Evolutionary conservation across 1,140 invertebrate genomes (phyloP), one percentile per base, ranked within the genome.

Genomic region (Metaphire vulgaris): DNA sequence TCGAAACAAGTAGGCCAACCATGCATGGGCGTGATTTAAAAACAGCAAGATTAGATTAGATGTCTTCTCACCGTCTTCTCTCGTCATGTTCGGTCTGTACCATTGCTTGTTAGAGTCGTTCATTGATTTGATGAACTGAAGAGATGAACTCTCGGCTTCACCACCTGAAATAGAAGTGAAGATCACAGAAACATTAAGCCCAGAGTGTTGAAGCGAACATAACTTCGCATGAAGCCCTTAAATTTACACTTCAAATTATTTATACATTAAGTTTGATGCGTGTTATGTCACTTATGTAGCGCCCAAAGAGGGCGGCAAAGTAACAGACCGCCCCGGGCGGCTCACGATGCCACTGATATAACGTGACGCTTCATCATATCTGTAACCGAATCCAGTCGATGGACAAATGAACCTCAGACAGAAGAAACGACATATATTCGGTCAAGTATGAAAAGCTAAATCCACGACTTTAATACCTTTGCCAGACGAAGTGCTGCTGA

Each of bases 11-110:
- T 2, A 69, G 12, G n/a, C 6, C 67, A 69, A 14, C 14, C 67
- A 69, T 31, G 2, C 2, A 69, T 69, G 28, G 67, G 6, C 6
- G 28, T 26, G 28, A 26, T 28, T 28, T 69, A 31, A 69, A 12
- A 26, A 14, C 6, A 28, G 14, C 2, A 26, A 69, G 2, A 6
- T 2, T 14, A 26, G n/a, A 69, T 6, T 28, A 26, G 6, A 69
- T 69, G 67, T 26, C n/a, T 28, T 69, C 1, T 33, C 16, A 96
- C 94, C 94, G 89, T 99, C 95, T 86, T 99, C 96, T 76, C 97
- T 89, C 1, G 93, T 92, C 77, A 99, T 96, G 80, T 91, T 92
- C 26, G 96, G 92, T 85, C 98, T 99, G 87, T 99, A 99, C 97
- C 97, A 99, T 87, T 91, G 98, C 84, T 93, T 94, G 75, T 85